phyloP scores from a whole-genome alignment of 2,888 invertebrate species.

The Coremacera marginata region DNA sequence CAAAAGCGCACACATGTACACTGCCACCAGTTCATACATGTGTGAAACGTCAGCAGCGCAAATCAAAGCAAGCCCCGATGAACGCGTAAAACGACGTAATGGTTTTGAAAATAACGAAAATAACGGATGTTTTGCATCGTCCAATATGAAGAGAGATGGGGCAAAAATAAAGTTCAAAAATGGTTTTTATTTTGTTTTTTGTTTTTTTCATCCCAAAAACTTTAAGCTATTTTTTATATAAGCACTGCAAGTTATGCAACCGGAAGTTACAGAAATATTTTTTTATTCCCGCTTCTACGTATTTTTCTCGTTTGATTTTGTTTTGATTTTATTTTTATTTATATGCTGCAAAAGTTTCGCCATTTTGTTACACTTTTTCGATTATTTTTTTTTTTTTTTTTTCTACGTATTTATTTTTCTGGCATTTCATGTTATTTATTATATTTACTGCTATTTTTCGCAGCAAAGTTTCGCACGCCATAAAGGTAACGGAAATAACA shows the following conservation, averaged over 20 bases:
- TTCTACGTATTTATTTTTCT: not conserved
- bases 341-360: not conserved
- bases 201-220: not conserved
- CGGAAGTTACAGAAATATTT: conserved; percentile 25
- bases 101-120: conserved; percentile 14
- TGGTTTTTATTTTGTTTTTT: not conserved
- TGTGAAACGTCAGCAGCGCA: conserved; percentile 31
- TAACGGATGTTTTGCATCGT: conserved; percentile 27
- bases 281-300: not conserved
- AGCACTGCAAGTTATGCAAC: not conserved
- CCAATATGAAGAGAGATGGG: not conserved
- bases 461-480: not conserved
- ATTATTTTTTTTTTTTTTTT: not conserved
- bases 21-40: not conserved
- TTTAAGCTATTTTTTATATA: not conserved
- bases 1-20: not conserved
- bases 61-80: conserved; percentile 18
- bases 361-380: not conserved
- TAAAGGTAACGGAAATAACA: conserved; percentile 12
- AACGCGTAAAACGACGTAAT: conserved; percentile 2
- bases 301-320: not conserved
- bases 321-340: not conserved
- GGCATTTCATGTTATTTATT: conserved; percentile 10
- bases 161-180: not conserved
- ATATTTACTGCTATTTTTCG: conserved; percentile 18